Evolutionary conservation across 1,140 invertebrate genomes (phyloP).

Genomic region (Platorchestia sp.): DNA sequence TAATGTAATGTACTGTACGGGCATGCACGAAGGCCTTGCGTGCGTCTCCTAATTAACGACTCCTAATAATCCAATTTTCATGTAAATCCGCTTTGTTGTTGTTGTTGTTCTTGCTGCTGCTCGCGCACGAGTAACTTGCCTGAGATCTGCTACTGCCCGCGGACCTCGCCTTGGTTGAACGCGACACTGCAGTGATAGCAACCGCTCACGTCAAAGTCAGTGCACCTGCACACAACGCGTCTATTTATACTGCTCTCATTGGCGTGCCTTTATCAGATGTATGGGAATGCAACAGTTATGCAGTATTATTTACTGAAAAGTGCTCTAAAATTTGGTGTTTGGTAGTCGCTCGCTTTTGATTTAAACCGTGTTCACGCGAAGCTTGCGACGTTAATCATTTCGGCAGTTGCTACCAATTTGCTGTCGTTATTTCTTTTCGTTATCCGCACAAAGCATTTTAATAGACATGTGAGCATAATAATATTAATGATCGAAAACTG

Average conservation of each 20-base stretch:
- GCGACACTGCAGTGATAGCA: not conserved
- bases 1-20: not conserved
- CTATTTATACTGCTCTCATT: too few relatives aligned
- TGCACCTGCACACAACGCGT: not conserved
- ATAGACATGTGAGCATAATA: not conserved
- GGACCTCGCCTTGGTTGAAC: too few relatives aligned
- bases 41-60: not conserved
- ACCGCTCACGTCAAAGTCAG: not conserved
- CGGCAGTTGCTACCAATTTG: not conserved
- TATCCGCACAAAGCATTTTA: not conserved
- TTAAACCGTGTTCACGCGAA: not conserved
- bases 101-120: not conserved
- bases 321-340: not conserved
- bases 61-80: not conserved
- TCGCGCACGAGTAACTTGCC: too few relatives aligned
- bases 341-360: too few relatives aligned
- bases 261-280: not conserved
- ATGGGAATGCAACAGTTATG: not conserved
- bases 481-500: not conserved
- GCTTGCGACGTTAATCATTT: not conserved
- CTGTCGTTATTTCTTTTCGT: not conserved
- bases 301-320: not conserved
- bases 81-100: not conserved
- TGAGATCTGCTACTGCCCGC: too few relatives aligned
- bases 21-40: not conserved